Base-by-base conservation (phyloP, 2,888 invertebrate species). In the Hypsopygia costalis region DNA sequence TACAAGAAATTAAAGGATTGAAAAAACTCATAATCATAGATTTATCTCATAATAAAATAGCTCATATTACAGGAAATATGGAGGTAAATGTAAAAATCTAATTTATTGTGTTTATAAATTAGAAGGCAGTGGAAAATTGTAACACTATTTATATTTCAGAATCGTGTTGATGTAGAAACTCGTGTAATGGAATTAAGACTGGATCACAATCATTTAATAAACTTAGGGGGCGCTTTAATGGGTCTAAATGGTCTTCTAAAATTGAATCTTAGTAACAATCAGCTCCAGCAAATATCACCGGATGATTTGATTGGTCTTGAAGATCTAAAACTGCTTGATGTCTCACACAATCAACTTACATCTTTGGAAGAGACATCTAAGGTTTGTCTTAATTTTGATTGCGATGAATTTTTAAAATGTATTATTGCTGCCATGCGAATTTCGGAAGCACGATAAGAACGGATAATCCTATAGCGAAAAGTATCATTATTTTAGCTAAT, bases 311-410 rank as follows among this genome's bases (percentile, higher is more conserved):
- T 94, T 41, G 95, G 95, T 12, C 81, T 96, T 55, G 94, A 94
- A 56, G 92, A 92, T 47, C 81, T 96, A 29, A 91, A 91, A 62
- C 82, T 93, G 39, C 89, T 96, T 29, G 96, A 96, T 66, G 87
- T 96, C 32, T 95, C 96, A 0, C 90, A 93, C 64, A 96, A 96
- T 72, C 91, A 92, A 48, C 83, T 96, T 27, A 91, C 92, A 31
- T 94, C 95, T 1, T 83, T 96, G 41, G 94, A 95, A 70, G 95
- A 95, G 85, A 94, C 94, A 41, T 94, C 95, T 58, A 94, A 94
- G 92, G 96, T 96, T 62, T 62, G 62, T 62, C 49, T 41, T 9
- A 7, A 40, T 28, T 32, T 38, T 27, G 49, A 51, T 55, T 21
- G 21, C 21, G n/a, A n/a, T n/a, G n/a, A n/a, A n/a, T n/a, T n/a